A percentile compares a stretch with the other conserved stretches of the same genome.
Conservation (phyloP, 2,113 vertebrate species). For the Verasper variegatus region DNA sequence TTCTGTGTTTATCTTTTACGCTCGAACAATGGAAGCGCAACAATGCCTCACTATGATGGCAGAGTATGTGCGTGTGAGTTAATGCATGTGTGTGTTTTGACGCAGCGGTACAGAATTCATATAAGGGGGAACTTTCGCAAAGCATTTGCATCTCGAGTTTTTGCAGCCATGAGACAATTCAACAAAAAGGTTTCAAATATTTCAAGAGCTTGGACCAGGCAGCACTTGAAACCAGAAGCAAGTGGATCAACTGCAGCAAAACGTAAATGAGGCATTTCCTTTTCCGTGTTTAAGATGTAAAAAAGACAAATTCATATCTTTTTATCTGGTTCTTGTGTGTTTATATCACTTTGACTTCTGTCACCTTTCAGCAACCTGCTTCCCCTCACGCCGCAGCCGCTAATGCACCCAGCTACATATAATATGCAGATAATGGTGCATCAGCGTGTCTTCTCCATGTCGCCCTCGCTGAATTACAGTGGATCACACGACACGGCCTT, state of each 20-base stretch:
- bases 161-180: conserved; percentile 20
- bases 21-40: conserved; percentile 48
- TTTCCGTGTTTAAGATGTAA: conserved; percentile 10
- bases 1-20: conserved; percentile 37
- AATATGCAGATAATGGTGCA: conserved; percentile 81
- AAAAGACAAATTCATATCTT: neutral
- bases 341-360: conserved; percentile 29
- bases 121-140: neutral
- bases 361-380: conserved; percentile 48
- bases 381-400: conserved; percentile 37
- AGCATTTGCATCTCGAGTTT: conserved; percentile 32
- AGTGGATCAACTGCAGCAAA: conserved; percentile 7
- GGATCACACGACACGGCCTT: conserved; percentile 77
- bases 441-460: conserved; percentile 68
- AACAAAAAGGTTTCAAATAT: conserved; percentile 42
- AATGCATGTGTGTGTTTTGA: conserved; percentile 16
- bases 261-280: conserved; percentile 16
- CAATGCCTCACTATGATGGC: conserved; percentile 9
- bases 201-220: conserved; percentile 20
- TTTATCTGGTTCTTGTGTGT: conserved; percentile 38
- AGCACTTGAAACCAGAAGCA: conserved; percentile 22
- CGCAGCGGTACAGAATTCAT: neutral
- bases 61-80: neutral
- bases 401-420: conserved; percentile 72
- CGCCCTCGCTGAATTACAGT: conserved; percentile 66